A percentile compares a stretch with the other conserved stretches of the same genome.
phyloP scores from a whole-genome alignment of 1,140 invertebrate genomes.

The Nasonia longicornis region DNA sequence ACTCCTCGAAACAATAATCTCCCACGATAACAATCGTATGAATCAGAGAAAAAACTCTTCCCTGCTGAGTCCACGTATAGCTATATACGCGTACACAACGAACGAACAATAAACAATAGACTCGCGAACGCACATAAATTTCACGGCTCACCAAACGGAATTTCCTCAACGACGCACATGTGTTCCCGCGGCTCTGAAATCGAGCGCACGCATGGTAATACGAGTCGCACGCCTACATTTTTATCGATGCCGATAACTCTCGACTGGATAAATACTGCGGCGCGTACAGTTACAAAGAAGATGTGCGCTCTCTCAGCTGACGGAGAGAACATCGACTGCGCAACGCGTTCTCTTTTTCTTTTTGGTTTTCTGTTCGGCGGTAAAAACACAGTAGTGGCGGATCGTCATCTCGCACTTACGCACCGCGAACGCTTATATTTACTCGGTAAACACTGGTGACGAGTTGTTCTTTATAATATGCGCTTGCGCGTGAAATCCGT shows the following conservation, averaged over 20 bases:
- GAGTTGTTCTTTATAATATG: background rate
- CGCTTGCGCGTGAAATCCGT: background rate
- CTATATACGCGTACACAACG: background rate
- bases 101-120: constrained; percentile 19
- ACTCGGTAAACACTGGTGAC: constrained; percentile 7
- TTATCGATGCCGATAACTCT: constrained; percentile 23
- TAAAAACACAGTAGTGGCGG: background rate
- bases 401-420: constrained; percentile 21
- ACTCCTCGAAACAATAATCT: background rate
- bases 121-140: background rate
- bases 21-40: background rate
- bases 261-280: background rate
- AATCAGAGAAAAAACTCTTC: background rate
- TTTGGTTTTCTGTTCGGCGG: background rate
- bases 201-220: background rate
- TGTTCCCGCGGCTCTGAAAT: background rate
- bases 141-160: background rate
- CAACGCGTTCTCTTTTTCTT: background rate
- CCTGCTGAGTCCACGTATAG: background rate
- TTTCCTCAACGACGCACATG: background rate
- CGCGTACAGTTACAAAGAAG: background rate
- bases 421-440: background rate
- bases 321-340: background rate
- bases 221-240: constrained; percentile 17
- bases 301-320: constrained; percentile 10